These are phyloP conservation scores for Himalopsyche japonica DNA, from an alignment of 2,888 invertebrate species.

Conservation along the genomic window DNA sequence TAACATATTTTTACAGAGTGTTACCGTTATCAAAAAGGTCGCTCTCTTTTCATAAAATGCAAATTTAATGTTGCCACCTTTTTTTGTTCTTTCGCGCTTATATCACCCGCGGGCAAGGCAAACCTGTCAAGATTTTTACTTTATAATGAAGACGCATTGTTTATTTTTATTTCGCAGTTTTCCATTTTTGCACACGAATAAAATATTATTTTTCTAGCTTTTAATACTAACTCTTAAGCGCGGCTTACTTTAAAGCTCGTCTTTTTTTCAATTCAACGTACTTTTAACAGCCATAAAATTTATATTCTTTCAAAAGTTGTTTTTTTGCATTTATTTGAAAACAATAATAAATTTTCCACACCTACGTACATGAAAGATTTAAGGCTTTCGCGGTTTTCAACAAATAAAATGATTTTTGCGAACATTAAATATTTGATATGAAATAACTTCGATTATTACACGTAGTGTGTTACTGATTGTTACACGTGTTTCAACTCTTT, in stretches of 20 bases:
- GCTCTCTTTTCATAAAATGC: too few species aligned
- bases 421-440: too few species aligned
- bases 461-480: too few species aligned
- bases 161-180: background rate
- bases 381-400: too few species aligned
- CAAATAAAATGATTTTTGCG: too few species aligned
- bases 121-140: background rate
- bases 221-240: background rate
- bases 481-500: too few species aligned
- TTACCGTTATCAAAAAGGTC: too few species aligned
- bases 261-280: background rate
- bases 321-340: background rate
- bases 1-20: too few species aligned
- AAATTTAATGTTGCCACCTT: too few species aligned
- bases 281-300: too few species aligned
- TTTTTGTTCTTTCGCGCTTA: background rate
- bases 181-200: background rate
- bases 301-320: background rate
- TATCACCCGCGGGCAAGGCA: background rate
- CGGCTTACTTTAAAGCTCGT: background rate
- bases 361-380: too few species aligned
- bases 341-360: background rate
- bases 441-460: too few species aligned
- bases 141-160: background rate
- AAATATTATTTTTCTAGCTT: background rate